Evolutionary conservation across 2,797 vertebrate genomes (phyloP), one percentile per base, ranked within the genome.

Genomic region (Otolemur crassicaudatus): DNA sequence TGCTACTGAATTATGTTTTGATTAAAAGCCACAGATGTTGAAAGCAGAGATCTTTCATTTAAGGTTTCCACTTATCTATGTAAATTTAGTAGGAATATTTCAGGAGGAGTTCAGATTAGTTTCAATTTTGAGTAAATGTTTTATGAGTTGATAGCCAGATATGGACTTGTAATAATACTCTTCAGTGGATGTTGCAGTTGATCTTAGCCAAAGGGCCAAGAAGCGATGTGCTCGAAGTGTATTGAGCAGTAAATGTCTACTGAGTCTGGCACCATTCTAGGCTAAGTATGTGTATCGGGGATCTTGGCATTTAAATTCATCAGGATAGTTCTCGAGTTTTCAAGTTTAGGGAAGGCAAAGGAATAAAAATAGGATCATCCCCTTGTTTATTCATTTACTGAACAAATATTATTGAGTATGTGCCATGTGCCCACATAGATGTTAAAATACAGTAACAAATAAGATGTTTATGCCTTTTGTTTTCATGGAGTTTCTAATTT

Each of bases 1-100:
- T 67, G 49, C 65, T 37, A 5, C 11, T 69, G 43, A 88, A 72
- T 60, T 92, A 60, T 20, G 27, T 81, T 94, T 94, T 56, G 69
- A 90, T 85, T 72, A 87, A 81, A 87, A 67, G 67, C 34, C 3
- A 72, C 72, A 63, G 75, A 13, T 61, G 72, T 40, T 40, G 86
- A 92, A 79, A 90, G 76, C 27, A 16, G 22, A 90, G 27, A 29
- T 73, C 34, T 86, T 88, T 34, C 23, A 73, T 53, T 95, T 76
- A 76, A 34, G 14, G 67, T 84, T 92, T 82, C 49, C 12, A 77
- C 23, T 81, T 90, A 34, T 73, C 67, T 88, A 81, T 82, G 31
- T 34, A 72, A 87, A 95, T 93, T 92, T 29, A 79, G 6, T 37
- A 85, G 61, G 58, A 72, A 65, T 73, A 90, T 65, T 83, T 96